phyloP scores from a whole-genome alignment of 2,113 vertebrate genomes.

The Dryoscopus gambensis region DNA sequence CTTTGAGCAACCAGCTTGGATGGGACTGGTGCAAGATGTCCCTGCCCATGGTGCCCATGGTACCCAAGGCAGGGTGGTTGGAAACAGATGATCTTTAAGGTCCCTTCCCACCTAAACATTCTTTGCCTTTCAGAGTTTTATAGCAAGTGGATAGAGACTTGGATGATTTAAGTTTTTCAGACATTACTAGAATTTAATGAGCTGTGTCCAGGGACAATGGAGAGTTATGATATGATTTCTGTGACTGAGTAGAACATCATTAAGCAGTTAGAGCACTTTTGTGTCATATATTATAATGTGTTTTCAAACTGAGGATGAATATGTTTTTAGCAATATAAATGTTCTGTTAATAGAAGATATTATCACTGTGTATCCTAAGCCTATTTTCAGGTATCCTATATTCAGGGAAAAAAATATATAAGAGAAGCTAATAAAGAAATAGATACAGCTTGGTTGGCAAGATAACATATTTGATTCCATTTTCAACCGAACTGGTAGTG shows the following conservation, averaged over 20 bases:
- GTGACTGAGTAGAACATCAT: constrained; percentile 11
- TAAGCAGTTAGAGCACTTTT: constrained; percentile 1
- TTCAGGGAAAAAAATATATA: not conserved
- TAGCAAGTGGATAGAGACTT: not conserved
- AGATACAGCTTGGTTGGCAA: not conserved
- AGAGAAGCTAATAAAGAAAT: not conserved
- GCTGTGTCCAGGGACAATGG: not conserved
- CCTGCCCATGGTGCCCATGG: not conserved
- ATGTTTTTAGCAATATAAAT: not conserved
- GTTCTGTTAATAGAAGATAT: not conserved
- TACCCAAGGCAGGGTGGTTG: not conserved
- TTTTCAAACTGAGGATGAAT: not conserved
- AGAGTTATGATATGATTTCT: constrained; percentile 5
- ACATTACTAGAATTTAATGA: constrained; percentile 28
- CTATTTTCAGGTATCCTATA: not conserved
- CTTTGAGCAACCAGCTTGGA: not conserved
- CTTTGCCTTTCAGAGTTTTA: not conserved
- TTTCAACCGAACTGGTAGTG: not conserved
- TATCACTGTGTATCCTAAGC: not conserved
- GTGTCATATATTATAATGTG: not conserved
- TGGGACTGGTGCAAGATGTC: not conserved
- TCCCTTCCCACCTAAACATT: not conserved
- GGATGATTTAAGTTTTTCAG: not conserved
- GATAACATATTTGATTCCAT: not conserved
- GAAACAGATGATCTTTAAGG: too few species aligned